Base-by-base conservation (phyloP, 2,113 vertebrate species). In the Pseudorasbora parva region DNA sequence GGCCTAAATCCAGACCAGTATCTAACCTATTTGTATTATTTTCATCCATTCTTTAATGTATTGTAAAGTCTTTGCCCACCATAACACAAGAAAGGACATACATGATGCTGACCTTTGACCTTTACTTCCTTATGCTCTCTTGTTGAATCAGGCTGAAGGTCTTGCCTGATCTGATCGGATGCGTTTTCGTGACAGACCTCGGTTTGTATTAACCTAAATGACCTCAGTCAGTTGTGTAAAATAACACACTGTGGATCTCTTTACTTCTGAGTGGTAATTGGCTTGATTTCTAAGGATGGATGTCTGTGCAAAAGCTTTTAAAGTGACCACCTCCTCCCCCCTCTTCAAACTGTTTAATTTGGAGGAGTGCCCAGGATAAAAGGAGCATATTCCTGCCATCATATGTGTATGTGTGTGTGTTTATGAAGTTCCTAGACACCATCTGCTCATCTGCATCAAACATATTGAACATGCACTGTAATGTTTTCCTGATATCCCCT, bases 271-370 rank as follows among this genome's bases (percentile, higher is more conserved):
- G 76, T 25, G 56, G 75, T 43, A 78, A 60, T 60, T 23, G 56
- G 7, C 37, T 77, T 59, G 54, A 25, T 78, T 54, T 59, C 37
- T 60, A 4, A 27, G 3, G 75, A 78, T 43, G 75, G 37, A 78
- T 78, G 75, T 43, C 56, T 78, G 60, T 5, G n/a, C 37, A 62
- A 45, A 78, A 60, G 33, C 54, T 60, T 62, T 77, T 77, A 37
- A 59, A 59, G 54, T 78, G 76, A 62, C 76, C 37, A 27, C 76
- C 56, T 45, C 30, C 21, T 57, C 30, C 74, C 27, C 51, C 10
- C 14, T n/a, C 23, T 56, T 76, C 25, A 54, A 56, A 76, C 76
- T 43, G 21, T 60, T 60, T 78, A 4, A 78, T 78, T 78, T 60
- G 75, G 56, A 78, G 21, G 30, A 60, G 7, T 60, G 56, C 56